Percentiles rank a stretch among this genome's conserved stretches.
phyloP scores from a whole-genome alignment of 2,888 invertebrate genomes.

The Lingula anatina region DNA sequence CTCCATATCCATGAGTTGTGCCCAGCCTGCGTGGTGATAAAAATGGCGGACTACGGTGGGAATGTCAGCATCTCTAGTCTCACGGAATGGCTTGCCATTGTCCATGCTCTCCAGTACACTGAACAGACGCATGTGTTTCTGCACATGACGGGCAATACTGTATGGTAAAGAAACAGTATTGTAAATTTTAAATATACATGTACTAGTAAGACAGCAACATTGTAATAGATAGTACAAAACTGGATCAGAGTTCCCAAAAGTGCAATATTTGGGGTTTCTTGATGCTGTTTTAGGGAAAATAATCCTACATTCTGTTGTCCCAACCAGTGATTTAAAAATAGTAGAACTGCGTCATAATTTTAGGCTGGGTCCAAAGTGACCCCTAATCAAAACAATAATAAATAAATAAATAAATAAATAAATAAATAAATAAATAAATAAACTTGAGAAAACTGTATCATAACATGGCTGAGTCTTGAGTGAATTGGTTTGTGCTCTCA shows the following conservation, averaged over 20 bases:
- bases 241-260: too few species aligned
- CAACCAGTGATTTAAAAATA: too few species aligned
- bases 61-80: conserved; percentile 53
- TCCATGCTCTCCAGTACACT: conserved; percentile 55
- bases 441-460: too few species aligned
- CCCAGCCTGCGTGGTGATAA: conserved; percentile 57
- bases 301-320: not conserved
- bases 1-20: conserved; percentile 49
- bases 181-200: not conserved
- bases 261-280: too few species aligned
- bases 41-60: conserved; percentile 55
- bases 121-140: conserved; percentile 55
- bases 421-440: too few species aligned
- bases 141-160: conserved; percentile 56
- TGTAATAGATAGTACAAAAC: too few species aligned
- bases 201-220: not conserved
- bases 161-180: conserved; percentile 6
- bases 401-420: too few species aligned
- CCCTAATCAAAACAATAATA: too few species aligned
- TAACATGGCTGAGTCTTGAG: too few species aligned
- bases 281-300: not conserved
- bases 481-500: too few species aligned
- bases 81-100: conserved; percentile 53
- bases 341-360: too few species aligned
- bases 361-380: too few species aligned